Percentiles rank a stretch among this genome's conserved stretches.
phyloP scores from a whole-genome alignment of 2,113 vertebrate genomes.

The Raphicerus campestris region DNA sequence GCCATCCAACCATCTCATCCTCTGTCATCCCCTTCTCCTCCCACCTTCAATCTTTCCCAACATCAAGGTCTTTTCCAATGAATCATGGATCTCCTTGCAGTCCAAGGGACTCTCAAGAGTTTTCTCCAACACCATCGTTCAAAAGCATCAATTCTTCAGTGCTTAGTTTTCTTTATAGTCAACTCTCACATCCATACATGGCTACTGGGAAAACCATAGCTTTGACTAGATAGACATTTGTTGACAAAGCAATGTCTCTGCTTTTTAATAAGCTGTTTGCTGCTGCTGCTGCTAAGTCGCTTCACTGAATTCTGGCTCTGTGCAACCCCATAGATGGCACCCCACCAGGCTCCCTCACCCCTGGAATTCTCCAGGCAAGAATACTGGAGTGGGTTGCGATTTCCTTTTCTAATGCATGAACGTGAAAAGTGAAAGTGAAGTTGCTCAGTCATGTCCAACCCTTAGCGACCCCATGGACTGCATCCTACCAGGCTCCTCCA shows the following conservation, averaged over 20 bases:
- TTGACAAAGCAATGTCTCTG: not conserved
- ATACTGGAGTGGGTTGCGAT: too few relatives aligned
- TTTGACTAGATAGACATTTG: not conserved
- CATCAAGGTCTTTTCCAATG: not conserved
- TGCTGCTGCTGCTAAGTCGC: not conserved
- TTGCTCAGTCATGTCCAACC: too few relatives aligned
- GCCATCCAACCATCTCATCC: not conserved
- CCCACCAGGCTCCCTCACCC: too few relatives aligned
- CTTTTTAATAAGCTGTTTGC: not conserved
- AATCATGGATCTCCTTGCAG: not conserved
- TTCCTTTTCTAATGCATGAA: too few relatives aligned
- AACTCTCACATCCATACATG: not conserved
- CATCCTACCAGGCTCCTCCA: too few relatives aligned
- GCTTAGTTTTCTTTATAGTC: not conserved
- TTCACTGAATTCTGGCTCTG: too few relatives aligned
- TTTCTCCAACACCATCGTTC: not conserved
- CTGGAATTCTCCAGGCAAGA: too few relatives aligned
- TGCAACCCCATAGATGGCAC: too few relatives aligned
- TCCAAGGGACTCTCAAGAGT: not conserved
- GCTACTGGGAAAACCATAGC: not conserved
- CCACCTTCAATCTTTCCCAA: not conserved
- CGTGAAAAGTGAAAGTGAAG: too few relatives aligned
- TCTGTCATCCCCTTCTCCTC: rapidly evolving
- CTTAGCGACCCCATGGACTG: too few relatives aligned
- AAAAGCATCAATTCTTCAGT: not conserved